Conservation (phyloP, 2,888 invertebrate genomes). For the Cyaniris semiargus region DNA sequence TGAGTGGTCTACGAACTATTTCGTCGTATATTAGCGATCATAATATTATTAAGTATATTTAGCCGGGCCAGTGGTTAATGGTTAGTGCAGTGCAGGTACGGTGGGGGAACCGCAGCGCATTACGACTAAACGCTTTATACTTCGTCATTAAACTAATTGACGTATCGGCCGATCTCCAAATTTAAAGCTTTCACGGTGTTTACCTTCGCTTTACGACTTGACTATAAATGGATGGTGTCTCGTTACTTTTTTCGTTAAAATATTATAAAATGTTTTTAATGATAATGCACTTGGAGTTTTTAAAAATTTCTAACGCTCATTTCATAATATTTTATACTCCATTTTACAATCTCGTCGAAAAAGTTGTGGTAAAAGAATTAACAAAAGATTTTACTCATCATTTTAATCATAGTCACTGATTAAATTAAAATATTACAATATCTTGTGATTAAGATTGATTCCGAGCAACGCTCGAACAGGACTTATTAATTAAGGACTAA, state of each 20-base stretch:
- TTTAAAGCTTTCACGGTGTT: conserved; percentile 17
- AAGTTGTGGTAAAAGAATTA: no score
- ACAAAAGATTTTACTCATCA: not conserved
- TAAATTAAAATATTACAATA: conserved; percentile 61
- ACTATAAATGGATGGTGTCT: no score
- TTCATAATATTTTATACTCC: no score
- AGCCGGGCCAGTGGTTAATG: not conserved
- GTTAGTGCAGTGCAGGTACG: not conserved
- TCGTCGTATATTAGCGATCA: not conserved
- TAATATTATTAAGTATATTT: not conserved
- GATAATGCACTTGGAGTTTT: no score
- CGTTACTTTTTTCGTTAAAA: no score
- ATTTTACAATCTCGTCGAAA: no score
- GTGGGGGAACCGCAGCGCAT: not conserved
- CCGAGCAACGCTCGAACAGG: conserved; percentile 51
- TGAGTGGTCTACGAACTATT: not conserved
- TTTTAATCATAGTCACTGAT: not conserved
- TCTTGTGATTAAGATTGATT: conserved; percentile 74
- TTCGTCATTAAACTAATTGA: conserved; percentile 5
- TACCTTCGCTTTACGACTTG: not conserved
- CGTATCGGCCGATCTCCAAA: conserved; percentile 5
- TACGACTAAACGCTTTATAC: not conserved
- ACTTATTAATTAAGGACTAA: conserved; percentile 77
- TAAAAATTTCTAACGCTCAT: no score
- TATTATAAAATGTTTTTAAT: no score